Base-by-base conservation (phyloP, 1,140 invertebrate genomes). In the Trypoxylus dichotomus region DNA sequence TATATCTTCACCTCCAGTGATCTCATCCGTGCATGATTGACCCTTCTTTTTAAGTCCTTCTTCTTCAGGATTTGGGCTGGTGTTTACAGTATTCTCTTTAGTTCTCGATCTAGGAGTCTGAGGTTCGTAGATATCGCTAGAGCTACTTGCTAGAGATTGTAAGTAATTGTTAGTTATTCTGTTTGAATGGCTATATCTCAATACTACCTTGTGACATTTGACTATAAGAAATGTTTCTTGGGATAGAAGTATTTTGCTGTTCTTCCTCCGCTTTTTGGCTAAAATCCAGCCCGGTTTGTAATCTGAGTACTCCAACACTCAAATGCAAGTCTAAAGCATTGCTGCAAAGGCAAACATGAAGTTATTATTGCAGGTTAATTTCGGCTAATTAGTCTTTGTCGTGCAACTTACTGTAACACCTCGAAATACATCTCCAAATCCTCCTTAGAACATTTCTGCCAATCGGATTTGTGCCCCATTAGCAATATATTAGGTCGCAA, bases 311-410 rank as follows among this genome's bases (percentile, higher is more conserved):
- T 8, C 93, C 95, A 27, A 99, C 91, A 7, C 96, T 95, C 87
- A 96, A 91, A 84, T 98, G 94, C 87, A 97, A 91, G 87, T 99
- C 96, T 80, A 99, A 90, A 0, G 96, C 95, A 88, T 96, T 96
- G 86, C 96, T 97, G 47, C 8, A 86, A 84, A 88, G 5, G 8
- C 15, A 25, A 27, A 24, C 89, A 77, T 80, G 25, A 76, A 76
- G 78, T 79, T 76, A 76, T 74, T 72, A 63, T 77, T 63, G 63
- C 79, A 58, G 41, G 76, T 77, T 21, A 78, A 10, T 8, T 63
- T 13, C 74, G 1, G 25, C 2, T 21, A 60, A 21, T 42, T 19
- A 25, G 0, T 68, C n/a, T 42, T 68, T 43, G 24, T n/a, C n/a
- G 73, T 76, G 25, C 68, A 27, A 77, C 95, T 92, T 90, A 98